Conservation (phyloP, 2,113 vertebrate species). For the Heptranchias perlo region DNA sequence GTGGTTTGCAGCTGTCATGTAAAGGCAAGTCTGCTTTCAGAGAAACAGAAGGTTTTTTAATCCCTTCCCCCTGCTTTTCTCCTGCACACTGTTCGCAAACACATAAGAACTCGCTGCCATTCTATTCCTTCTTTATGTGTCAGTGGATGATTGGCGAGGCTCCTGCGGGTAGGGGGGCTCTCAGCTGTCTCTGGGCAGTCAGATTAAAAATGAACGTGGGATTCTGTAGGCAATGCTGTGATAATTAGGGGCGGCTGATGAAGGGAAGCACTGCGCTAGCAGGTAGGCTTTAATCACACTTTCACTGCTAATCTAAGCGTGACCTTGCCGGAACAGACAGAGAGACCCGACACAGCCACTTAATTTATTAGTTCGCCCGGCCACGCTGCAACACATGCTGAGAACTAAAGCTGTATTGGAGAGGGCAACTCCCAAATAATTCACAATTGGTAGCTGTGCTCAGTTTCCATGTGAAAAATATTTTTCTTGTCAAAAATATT, state of each 20-base stretch:
- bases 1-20: slow-evolving; percentile 52
- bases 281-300: slow-evolving; percentile 12
- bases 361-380: not conserved
- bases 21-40: not conserved
- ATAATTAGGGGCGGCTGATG: slow-evolving; percentile 16
- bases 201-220: slow-evolving; percentile 26
- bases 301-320: not conserved
- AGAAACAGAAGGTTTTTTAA: slow-evolving; percentile 27
- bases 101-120: not conserved
- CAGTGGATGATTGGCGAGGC: not conserved
- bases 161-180: not conserved
- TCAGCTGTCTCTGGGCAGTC: not conserved
- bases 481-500: not conserved
- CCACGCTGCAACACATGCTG: not conserved
- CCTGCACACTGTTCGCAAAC: not conserved
- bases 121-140: slow-evolving; percentile 15
- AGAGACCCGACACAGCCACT: not conserved
- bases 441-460: not conserved
- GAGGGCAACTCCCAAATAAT: not conserved
- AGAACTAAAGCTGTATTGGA: not conserved
- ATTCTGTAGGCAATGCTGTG: slow-evolving; percentile 11
- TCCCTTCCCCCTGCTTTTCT: not conserved
- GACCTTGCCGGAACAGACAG: not conserved
- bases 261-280: not conserved
- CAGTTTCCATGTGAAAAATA: not conserved